Evolutionary conservation across 2,888 invertebrate species (phyloP).

Genomic region (Sicus ferrugineus): DNA sequence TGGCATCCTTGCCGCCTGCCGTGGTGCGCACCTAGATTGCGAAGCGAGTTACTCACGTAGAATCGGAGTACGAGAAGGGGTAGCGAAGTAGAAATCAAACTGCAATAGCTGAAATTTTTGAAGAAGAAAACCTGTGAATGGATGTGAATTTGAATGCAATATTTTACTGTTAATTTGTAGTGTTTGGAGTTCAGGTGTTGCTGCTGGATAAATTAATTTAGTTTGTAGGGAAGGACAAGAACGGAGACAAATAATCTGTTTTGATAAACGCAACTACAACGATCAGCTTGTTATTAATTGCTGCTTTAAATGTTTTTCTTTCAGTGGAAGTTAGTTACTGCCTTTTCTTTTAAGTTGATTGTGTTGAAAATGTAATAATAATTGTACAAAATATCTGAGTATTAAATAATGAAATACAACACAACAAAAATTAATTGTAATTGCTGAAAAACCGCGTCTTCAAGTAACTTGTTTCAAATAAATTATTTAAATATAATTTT

Average conservation of each 20-base stretch:
- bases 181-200: conserved; percentile 38
- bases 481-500: no score
- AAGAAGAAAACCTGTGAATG: conserved; percentile 38
- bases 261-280: conserved; percentile 25
- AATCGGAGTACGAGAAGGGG: conserved; percentile 24
- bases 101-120: conserved; percentile 9
- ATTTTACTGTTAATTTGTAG: conserved; percentile 40
- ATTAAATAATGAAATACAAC: no score
- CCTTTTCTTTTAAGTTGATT: no score
- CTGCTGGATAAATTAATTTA: conserved; percentile 38
- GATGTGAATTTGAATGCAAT: conserved; percentile 52
- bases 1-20: conserved; percentile 41
- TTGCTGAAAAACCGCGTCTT: no score
- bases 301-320: not conserved
- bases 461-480: no score
- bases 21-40: conserved; percentile 45
- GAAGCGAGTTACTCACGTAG: not conserved
- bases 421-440: no score
- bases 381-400: no score
- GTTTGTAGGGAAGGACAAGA: conserved; percentile 33
- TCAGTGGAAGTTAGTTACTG: no score
- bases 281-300: conserved; percentile 22
- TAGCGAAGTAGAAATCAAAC: conserved; percentile 22
- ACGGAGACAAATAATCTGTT: conserved; percentile 42
- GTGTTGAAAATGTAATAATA: no score